These are phyloP conservation scores for Australoheros facetus DNA, from an alignment of 2,797 vertebrate species.

Conservation along the genomic window DNA sequence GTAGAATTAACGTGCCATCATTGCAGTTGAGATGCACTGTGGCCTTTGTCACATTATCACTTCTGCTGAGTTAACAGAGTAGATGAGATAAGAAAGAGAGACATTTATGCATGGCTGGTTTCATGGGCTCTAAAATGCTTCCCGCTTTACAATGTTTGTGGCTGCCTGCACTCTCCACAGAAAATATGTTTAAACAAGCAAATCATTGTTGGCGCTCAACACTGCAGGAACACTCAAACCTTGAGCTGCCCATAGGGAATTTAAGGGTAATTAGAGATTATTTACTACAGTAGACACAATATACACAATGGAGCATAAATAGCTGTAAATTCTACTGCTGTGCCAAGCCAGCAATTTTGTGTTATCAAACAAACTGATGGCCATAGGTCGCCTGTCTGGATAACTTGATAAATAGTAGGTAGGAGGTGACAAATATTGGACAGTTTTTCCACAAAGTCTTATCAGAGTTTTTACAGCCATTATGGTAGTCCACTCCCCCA, in stretches of 20 bases:
- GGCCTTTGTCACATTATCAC: not conserved
- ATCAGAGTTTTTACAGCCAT: not conserved
- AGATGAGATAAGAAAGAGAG: not conserved
- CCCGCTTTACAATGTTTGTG: not conserved
- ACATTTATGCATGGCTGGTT: not conserved
- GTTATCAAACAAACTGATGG: conserved; percentile 16
- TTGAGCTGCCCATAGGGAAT: conserved; percentile 19
- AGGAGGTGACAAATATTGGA: not conserved
- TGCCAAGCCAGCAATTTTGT: conserved; percentile 1
- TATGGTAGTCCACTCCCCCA: not conserved
- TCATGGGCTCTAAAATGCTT: conserved; percentile 13
- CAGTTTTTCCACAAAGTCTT: conserved; percentile 4
- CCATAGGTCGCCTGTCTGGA: not conserved
- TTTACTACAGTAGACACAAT: conserved; percentile 19
- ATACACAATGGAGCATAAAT: conserved; percentile 11
- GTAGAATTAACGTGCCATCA: not conserved
- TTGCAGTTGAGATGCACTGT: not conserved
- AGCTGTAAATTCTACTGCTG: conserved; percentile 17
- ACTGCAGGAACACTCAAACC: conserved; percentile 13
- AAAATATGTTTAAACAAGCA: conserved; percentile 28
- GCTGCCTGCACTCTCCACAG: not conserved
- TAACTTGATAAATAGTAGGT: conserved; percentile 1
- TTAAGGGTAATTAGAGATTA: conserved; percentile 47
- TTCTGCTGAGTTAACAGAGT: conserved; percentile 6
- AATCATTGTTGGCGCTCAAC: conserved; percentile 20